Evolutionary conservation across 2,797 vertebrate species (phyloP), one percentile per base, ranked within the genome.

Genomic region (Pempheris klunzingeri): DNA sequence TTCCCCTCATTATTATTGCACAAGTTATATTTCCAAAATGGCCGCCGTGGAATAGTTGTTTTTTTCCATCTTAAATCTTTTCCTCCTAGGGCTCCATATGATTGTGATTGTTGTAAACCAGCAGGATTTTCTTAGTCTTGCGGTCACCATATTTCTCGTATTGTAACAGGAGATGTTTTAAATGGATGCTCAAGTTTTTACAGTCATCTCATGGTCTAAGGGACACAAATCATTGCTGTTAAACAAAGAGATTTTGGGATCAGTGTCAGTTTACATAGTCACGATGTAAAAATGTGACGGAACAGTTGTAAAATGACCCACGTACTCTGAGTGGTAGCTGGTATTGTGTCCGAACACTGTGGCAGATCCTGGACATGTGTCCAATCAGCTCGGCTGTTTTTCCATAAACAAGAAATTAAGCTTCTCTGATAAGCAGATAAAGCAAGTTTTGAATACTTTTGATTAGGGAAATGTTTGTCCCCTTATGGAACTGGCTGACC

Each of bases 381-480:
- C 18, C 13, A 26, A 17, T 50, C 46, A 1, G 17, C 2, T 11
- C 2, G 4, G 5, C 4, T 70, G 55, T 74, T 88, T 83, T 70
- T 75, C 82, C 77, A 74, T 76, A 85, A 87, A 85, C 73, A 59
- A 11, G 2, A 7, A 49, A 7, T 4, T 15, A n/a, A 34, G 43
- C 32, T 60, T 4, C 34, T 66, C 26, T 47, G 26, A 13, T 41
- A n/a, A n/a, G 39, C 52, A 47, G 46, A 52, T 1, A 0, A 26
- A 66, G 38, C 32, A 22, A 22, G 20, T 54, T 26, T n/a, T 4
- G 14, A 36, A 57, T 41, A 58, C 36, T 24, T 81, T 87, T 87
- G 76, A 61, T 80, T 88, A 92, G 58, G 89, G 61, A 93, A 92
- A 92, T 91, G 53, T 68, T 32, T 0, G 8, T 3, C 43, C 73